Percentiles rank a stretch among this genome's conserved stretches.
Evolutionary conservation across 2,113 vertebrate species (phyloP).

Genomic region (Barbus barbus): DNA sequence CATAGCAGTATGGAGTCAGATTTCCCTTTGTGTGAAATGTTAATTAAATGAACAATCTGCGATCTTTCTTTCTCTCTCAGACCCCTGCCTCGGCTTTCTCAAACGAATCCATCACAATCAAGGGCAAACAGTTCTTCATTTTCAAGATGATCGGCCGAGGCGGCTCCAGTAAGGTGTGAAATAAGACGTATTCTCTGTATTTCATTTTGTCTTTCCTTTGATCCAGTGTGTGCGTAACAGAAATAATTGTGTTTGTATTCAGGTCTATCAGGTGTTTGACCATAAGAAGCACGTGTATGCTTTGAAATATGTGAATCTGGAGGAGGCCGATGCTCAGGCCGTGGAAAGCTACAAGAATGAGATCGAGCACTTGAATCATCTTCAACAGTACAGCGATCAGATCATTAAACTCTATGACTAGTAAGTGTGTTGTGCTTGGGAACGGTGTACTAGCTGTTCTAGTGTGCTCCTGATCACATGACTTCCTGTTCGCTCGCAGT

Average conservation of each 20-base stretch:
- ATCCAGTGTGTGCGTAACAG: too few species aligned
- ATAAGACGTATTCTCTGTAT: neutral
- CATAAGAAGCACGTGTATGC: constrained; percentile 90
- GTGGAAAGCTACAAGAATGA: constrained; percentile 95
- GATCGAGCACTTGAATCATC: constrained; percentile 90
- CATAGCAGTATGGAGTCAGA: neutral
- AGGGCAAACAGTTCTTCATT: constrained; percentile 87
- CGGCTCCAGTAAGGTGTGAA: constrained; percentile 90
- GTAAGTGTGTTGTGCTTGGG: constrained; percentile 74
- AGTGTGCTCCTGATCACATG: neutral
- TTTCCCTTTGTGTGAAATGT: neutral
- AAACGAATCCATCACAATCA: constrained; percentile 87
- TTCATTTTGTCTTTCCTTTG: neutral
- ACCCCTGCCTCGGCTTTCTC: constrained; percentile 71
- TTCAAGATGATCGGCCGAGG: constrained; percentile 95
- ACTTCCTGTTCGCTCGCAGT: constrained; percentile 71
- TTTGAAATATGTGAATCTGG: constrained; percentile 91
- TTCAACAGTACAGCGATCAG: constrained; percentile 94
- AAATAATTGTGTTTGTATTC: neutral
- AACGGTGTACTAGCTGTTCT: neutral
- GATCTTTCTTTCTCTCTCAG: constrained; percentile 65
- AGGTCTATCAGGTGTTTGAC: constrained; percentile 96
- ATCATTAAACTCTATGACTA: constrained; percentile 95
- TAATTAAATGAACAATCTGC: neutral
- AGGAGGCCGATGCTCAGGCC: constrained; percentile 90